Percentiles rank a stretch among this genome's conserved stretches.
These are phyloP conservation scores for Semicossyphus pulcher DNA, from an alignment of 2,113 vertebrate species.

Conservation along the genomic window DNA sequence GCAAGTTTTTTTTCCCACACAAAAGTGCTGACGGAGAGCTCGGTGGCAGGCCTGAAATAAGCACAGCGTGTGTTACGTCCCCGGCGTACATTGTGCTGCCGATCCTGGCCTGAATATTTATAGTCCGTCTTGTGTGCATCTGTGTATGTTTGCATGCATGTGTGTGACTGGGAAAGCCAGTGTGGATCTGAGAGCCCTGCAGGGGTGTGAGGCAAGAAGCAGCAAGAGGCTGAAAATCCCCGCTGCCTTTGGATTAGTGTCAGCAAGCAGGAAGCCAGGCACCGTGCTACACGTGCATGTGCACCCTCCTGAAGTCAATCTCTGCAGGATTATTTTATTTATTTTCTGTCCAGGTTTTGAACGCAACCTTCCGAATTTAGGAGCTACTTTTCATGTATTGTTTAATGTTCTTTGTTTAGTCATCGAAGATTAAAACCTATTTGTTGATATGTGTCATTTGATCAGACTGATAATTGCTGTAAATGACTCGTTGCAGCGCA, in stretches of 20 bases:
- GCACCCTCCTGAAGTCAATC: constrained; percentile 48
- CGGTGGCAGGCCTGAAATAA: constrained; percentile 52
- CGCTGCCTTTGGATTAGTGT: constrained; percentile 80
- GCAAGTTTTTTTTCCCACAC: constrained; percentile 17
- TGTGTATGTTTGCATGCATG: constrained; percentile 59
- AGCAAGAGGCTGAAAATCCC: constrained; percentile 81
- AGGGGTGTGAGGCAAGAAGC: constrained; percentile 82
- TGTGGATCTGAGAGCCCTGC: constrained; percentile 72
- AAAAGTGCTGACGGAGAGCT: constrained; percentile 69
- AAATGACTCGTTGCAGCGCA: constrained; percentile 16
- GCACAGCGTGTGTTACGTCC: constrained; percentile 59
- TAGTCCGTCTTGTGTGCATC: constrained; percentile 63
- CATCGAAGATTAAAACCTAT: neutral
- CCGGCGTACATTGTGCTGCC: constrained; percentile 45
- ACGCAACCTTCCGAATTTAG: neutral
- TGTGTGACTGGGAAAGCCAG: constrained; percentile 62
- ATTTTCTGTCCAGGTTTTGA: constrained; percentile 23
- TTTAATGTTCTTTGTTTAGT: neutral
- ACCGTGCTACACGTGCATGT: constrained; percentile 56
- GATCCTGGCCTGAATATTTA: constrained; percentile 74
- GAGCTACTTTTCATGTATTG: neutral
- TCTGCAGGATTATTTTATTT: constrained; percentile 26
- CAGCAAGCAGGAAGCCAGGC: constrained; percentile 74
- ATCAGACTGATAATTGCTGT: constrained; percentile 16
- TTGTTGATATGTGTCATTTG: constrained; percentile 19